phyloP scores from a whole-genome alignment of 2,888 invertebrate genomes.

The Piscicola geometra region DNA sequence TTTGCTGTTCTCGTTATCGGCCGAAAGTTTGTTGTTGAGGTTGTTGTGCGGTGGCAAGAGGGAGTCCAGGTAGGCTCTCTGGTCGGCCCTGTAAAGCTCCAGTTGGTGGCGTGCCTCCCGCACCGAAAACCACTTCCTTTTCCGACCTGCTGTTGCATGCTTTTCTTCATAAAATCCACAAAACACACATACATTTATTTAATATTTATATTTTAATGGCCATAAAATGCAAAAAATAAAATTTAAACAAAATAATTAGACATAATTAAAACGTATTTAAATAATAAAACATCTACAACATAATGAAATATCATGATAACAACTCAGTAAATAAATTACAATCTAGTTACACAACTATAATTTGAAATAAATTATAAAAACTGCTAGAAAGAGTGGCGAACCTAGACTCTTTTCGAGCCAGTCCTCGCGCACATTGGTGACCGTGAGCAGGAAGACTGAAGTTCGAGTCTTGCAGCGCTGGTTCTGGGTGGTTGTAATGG shows the following conservation, averaged over 20 bases:
- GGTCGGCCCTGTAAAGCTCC: slow-evolving; percentile 20
- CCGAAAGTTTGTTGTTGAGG: background rate
- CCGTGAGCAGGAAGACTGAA: slow-evolving; percentile 64
- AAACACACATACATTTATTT: no score
- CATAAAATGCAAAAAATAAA: no score
- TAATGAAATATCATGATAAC: no score
- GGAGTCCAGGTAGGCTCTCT: slow-evolving; percentile 24
- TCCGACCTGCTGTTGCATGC: slow-evolving; percentile 12
- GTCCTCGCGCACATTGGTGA: slow-evolving; percentile 17
- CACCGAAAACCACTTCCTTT: slow-evolving; percentile 23
- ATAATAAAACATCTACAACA: no score
- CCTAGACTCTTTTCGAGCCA: slow-evolving; percentile 30
- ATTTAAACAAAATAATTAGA: no score
- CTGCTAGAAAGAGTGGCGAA: no score
- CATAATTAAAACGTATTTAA: no score
- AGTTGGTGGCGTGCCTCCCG: slow-evolving; percentile 15
- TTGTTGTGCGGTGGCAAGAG: background rate
- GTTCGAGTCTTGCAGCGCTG: slow-evolving; percentile 87
- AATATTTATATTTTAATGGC: no score
- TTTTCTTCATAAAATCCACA: no score
- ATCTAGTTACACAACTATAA: no score
- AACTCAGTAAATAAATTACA: no score
- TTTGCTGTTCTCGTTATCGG: background rate
- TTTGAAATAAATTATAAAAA: no score
- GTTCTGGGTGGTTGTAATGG: slow-evolving; percentile 58